phyloP scores from a whole-genome alignment of 2,113 vertebrate genomes.

The human (Homo sapiens) region DNA sequence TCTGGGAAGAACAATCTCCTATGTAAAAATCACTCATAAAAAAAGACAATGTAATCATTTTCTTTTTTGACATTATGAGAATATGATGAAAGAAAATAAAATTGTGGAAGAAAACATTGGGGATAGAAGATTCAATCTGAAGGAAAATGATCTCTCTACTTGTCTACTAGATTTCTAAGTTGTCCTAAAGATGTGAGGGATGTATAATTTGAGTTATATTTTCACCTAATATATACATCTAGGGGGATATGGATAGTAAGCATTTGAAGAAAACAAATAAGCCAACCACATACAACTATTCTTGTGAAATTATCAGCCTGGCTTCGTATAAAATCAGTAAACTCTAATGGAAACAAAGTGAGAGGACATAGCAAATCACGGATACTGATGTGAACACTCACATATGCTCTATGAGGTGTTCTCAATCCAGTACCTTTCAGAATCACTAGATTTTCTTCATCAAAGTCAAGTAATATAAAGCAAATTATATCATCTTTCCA shows the following conservation, averaged over 20 bases:
- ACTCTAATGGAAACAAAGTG: neutral
- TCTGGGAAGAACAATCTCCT: neutral
- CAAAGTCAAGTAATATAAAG: neutral
- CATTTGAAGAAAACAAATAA: neutral
- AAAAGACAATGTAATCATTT: neutral
- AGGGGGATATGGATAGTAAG: neutral
- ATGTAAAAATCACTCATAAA: neutral
- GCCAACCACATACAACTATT: neutral
- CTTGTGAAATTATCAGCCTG: neutral
- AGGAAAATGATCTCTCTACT: neutral
- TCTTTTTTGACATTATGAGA: neutral
- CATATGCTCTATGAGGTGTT: neutral
- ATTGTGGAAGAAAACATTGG: neutral
- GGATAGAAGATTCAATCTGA: neutral
- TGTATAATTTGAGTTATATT: neutral
- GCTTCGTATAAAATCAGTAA: neutral
- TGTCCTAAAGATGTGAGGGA: neutral
- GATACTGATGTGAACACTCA: neutral
- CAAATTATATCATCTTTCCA: neutral
- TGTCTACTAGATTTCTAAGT: neutral
- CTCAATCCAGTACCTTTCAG: neutral
- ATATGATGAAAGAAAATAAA: neutral
- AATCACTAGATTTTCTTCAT: neutral
- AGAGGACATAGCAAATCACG: neutral
- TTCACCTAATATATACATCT: neutral